These are phyloP conservation scores for Catonia carolina DNA, from an alignment of 2,888 invertebrate species.

Conservation along the genomic window DNA sequence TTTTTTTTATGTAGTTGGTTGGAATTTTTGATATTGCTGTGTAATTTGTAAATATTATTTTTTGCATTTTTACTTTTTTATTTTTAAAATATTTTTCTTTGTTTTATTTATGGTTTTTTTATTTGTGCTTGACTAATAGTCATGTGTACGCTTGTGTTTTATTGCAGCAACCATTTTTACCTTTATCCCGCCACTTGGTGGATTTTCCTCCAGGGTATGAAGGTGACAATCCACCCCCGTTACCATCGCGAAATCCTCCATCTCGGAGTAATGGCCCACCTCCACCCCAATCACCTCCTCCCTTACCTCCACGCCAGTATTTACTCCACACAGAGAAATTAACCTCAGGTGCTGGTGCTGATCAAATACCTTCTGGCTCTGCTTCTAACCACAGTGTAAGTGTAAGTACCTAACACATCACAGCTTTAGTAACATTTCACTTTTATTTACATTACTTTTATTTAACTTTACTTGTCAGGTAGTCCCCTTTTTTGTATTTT, in stretches of 20 bases:
- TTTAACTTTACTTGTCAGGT: too few species aligned
- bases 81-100: neutral
- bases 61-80: neutral
- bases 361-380: slow-evolving; percentile 17
- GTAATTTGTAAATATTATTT: too few species aligned
- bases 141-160: neutral
- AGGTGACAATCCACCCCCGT: neutral
- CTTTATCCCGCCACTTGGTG: slow-evolving; percentile 5
- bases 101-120: neutral
- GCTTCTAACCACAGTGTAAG: slow-evolving; percentile 21
- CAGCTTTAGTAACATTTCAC: neutral
- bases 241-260: neutral
- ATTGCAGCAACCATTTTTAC: slow-evolving; percentile 8
- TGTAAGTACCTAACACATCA: slow-evolving; percentile 20
- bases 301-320: slow-evolving; percentile 39
- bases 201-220: slow-evolving; percentile 1
- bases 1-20: too few species aligned
- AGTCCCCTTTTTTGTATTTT: too few species aligned
- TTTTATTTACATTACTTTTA: too few species aligned
- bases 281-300: slow-evolving; percentile 40
- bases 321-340: slow-evolving; percentile 28
- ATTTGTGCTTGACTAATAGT: neutral
- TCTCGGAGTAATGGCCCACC: slow-evolving; percentile 25
- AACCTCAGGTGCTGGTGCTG: slow-evolving; percentile 9
- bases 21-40: too few species aligned